A percentile compares a stretch with the other conserved stretches of the same genome.
Evolutionary conservation across 2,888 invertebrate species (phyloP).

Genomic region (Hemaris fuciformis): DNA sequence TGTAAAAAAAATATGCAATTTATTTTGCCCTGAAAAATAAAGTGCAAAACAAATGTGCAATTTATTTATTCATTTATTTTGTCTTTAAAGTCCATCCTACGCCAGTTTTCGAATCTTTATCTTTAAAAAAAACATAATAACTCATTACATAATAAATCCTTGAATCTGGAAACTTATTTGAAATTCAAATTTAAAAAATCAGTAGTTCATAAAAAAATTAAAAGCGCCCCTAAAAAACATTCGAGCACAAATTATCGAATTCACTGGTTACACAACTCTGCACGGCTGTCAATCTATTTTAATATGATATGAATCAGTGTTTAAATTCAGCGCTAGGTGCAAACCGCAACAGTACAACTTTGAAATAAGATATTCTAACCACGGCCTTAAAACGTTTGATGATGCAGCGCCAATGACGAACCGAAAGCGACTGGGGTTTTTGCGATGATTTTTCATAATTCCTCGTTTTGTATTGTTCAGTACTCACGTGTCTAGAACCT

Average conservation of each 20-base stretch:
- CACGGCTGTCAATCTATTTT: background rate
- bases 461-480: background rate
- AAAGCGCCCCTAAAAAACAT: too few relatives aligned
- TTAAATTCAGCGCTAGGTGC: conserved; percentile 28
- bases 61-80: too few relatives aligned
- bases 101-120: too few relatives aligned
- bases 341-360: conserved; percentile 22
- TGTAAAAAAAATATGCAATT: too few relatives aligned
- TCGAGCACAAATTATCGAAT: background rate
- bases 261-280: conserved; percentile 11
- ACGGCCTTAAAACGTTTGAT: conserved; percentile 10
- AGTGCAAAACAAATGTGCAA: too few relatives aligned
- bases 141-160: too few relatives aligned
- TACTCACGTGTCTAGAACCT: background rate
- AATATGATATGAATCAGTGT: conserved; percentile 23
- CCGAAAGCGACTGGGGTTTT: background rate
- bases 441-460: background rate
- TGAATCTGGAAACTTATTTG: too few relatives aligned
- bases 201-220: too few relatives aligned
- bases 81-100: too few relatives aligned
- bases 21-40: too few relatives aligned
- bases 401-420: background rate
- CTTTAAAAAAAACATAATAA: too few relatives aligned
- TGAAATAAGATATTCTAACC: conserved; percentile 25
- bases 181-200: too few relatives aligned